phyloP scores from a whole-genome alignment of 2,113 vertebrate species.

The Cinclus mexicanus region DNA sequence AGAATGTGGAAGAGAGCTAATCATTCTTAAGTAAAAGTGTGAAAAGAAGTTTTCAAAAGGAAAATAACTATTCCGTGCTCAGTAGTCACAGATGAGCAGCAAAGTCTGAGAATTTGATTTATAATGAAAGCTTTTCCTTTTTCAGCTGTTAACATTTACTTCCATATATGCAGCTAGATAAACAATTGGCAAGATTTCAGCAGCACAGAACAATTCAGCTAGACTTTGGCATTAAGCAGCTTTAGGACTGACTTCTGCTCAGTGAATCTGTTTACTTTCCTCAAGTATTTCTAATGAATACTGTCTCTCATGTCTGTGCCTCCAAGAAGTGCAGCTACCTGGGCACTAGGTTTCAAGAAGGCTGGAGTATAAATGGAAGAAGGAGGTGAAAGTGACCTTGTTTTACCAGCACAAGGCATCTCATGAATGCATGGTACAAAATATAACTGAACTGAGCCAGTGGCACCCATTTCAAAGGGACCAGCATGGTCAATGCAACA shows the following conservation, averaged over 20 bases:
- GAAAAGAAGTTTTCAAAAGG: not conserved
- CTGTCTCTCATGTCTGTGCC: not conserved
- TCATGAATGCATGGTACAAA: rapidly evolving
- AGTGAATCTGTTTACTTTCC: not conserved
- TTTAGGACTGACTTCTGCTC: not conserved
- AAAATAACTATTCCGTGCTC: not conserved
- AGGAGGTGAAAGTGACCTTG: not conserved
- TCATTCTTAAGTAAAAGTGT: not conserved
- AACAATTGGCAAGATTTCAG: not conserved
- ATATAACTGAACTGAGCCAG: not conserved
- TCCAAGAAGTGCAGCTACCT: not conserved
- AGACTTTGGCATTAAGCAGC: not conserved
- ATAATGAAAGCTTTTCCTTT: not conserved
- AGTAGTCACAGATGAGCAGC: not conserved
- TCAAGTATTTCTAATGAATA: not conserved
- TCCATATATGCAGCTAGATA: not conserved
- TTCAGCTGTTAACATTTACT: not conserved
- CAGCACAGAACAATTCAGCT: not conserved
- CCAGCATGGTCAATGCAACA: not conserved
- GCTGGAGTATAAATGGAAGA: not conserved
- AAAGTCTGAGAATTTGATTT: not conserved
- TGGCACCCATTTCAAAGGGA: not conserved
- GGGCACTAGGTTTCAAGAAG: not conserved
- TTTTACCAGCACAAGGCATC: not conserved
- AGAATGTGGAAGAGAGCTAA: not conserved